Evolutionary conservation across 2,797 vertebrate species (phyloP).

Genomic region (Mionectes olivaceus): DNA sequence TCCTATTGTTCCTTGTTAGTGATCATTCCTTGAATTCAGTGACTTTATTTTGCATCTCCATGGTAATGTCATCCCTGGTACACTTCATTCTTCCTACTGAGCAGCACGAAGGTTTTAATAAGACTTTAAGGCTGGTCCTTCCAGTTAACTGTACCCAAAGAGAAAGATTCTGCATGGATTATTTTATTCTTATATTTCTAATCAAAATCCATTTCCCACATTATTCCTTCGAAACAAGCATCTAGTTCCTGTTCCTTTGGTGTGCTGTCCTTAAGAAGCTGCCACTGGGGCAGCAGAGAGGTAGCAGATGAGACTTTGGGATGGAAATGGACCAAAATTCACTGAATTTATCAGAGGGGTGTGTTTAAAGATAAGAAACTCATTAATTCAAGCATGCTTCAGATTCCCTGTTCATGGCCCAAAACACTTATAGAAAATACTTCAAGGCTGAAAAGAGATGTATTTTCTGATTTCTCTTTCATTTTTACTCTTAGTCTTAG

Average conservation of each 20-base stretch:
- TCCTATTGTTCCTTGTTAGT: background rate
- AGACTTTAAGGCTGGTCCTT: background rate
- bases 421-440: background rate
- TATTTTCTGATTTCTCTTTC: background rate
- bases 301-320: background rate
- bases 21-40: background rate
- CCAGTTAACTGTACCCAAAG: background rate
- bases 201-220: background rate
- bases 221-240: background rate
- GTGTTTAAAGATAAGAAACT: background rate
- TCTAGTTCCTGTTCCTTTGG: background rate
- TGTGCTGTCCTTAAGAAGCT: background rate
- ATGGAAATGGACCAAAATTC: background rate
- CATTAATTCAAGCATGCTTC: background rate
- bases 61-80: background rate
- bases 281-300: background rate
- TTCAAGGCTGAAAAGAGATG: background rate
- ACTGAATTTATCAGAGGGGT: background rate
- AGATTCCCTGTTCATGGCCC: background rate
- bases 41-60: background rate
- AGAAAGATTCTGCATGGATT: background rate
- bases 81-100: background rate
- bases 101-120: background rate
- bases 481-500: background rate
- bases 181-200: background rate